Evolutionary conservation across 2,888 invertebrate species (phyloP).

Genomic region (Eristalinus aeneus): DNA sequence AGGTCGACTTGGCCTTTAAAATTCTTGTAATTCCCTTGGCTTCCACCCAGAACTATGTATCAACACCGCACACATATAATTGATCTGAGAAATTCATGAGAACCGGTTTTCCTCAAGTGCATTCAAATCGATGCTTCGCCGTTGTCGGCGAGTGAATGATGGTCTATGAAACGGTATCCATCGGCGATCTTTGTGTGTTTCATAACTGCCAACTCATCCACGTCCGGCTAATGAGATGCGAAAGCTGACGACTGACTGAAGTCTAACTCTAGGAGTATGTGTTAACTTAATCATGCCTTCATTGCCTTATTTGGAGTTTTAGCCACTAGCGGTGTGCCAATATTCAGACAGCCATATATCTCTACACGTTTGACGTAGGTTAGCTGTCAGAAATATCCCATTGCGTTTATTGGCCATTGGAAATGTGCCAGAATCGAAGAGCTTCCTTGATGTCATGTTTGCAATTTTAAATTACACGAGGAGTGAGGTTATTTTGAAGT

Average conservation of each 20-base stretch:
- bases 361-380: neutral
- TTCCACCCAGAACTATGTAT: neutral
- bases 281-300: neutral
- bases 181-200: neutral
- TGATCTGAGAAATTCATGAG: neutral
- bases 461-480: neutral
- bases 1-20: neutral
- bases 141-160: neutral
- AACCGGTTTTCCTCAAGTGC: neutral
- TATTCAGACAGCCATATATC: neutral
- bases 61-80: neutral
- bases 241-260: neutral
- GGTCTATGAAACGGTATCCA: neutral
- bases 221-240: neutral
- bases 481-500: neutral
- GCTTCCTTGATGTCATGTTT: neutral
- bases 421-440: neutral
- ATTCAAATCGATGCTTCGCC: neutral
- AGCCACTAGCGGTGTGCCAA: neutral
- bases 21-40: neutral
- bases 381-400: neutral
- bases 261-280: neutral
- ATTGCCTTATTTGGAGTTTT: neutral
- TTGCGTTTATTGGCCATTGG: neutral
- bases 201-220: neutral